Conservation (phyloP, 2,888 invertebrate species). For the Catocala sponsa region DNA sequence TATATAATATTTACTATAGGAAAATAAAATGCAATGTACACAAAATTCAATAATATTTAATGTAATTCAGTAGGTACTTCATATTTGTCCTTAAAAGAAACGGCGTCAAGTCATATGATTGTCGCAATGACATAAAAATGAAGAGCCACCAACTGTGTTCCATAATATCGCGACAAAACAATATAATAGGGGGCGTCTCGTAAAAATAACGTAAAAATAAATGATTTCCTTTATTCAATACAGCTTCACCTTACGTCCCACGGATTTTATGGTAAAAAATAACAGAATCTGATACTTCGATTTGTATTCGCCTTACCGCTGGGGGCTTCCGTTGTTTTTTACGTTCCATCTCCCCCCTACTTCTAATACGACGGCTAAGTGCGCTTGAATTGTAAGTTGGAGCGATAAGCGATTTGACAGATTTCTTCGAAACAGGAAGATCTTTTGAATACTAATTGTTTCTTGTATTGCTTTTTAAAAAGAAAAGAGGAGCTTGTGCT, state of each 20-base stretch:
- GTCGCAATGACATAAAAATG: slow-evolving; percentile 31
- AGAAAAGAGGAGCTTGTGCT: too few relatives aligned
- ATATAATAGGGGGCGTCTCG: slow-evolving; percentile 40
- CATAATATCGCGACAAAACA: too few relatives aligned
- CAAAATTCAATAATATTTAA: too few relatives aligned
- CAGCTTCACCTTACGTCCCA: slow-evolving; percentile 50
- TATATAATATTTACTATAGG: too few relatives aligned
- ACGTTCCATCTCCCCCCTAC: slow-evolving; percentile 52
- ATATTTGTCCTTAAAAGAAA: background rate
- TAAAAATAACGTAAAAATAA: slow-evolving; percentile 57
- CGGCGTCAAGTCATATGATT: slow-evolving; percentile 3
- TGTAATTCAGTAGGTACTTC: too few relatives aligned
- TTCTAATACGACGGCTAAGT: slow-evolving; percentile 40
- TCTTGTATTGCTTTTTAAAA: too few relatives aligned
- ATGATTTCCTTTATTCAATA: slow-evolving; percentile 56
- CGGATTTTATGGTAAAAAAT: slow-evolving; percentile 52
- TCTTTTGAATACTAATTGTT: too few relatives aligned
- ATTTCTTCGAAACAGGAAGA: background rate
- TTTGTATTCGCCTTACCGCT: slow-evolving; percentile 70
- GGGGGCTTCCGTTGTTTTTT: slow-evolving; percentile 64
- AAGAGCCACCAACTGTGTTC: too few relatives aligned
- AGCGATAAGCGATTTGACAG: slow-evolving; percentile 20
- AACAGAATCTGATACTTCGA: slow-evolving; percentile 61
- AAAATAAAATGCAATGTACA: too few relatives aligned
- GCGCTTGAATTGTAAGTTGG: slow-evolving; percentile 13